Evolutionary conservation across 2,888 invertebrate genomes (phyloP).

Genomic region (Tinea semifulvella): DNA sequence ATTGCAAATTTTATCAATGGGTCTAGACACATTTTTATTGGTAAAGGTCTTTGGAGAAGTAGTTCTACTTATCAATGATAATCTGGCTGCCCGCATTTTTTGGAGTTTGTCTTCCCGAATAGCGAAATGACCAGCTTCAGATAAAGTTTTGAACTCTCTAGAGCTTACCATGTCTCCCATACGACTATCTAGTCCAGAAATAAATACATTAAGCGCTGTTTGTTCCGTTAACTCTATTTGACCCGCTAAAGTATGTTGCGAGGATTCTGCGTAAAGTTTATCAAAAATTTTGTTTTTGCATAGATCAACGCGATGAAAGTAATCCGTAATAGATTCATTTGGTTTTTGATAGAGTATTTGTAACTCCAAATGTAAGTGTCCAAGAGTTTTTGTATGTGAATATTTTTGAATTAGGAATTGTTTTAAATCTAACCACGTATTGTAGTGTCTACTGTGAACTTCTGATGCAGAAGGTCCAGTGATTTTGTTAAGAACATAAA

Average conservation of each 20-base stretch:
- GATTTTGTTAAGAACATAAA: neutral
- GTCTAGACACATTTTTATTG: neutral
- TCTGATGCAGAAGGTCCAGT: neutral
- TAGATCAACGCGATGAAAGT: neutral
- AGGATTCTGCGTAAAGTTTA: too few species aligned
- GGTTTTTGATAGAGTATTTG: neutral
- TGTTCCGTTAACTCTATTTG: too few species aligned
- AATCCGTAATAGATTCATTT: neutral
- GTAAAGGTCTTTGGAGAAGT: neutral
- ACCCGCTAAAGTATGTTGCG: too few species aligned
- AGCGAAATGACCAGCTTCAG: conserved; percentile 23
- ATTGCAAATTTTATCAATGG: conserved; percentile 1
- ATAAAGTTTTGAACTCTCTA: conserved; percentile 18
- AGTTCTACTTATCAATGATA: conserved; percentile 11
- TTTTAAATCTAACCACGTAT: too few species aligned
- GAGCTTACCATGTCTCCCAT: too few species aligned
- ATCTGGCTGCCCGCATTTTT: conserved; percentile 20
- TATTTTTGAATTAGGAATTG: neutral
- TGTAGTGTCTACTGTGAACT: neutral
- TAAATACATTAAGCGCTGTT: too few species aligned
- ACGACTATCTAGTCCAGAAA: too few species aligned
- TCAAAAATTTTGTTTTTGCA: too few species aligned
- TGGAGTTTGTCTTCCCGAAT: conserved; percentile 24
- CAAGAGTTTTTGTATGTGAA: neutral
- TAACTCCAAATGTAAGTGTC: neutral